A percentile compares a stretch with the other conserved stretches of the same genome.
These are phyloP conservation scores for Drosophila prolongata DNA, from an alignment of 2,888 invertebrate species.

Conservation along the genomic window DNA sequence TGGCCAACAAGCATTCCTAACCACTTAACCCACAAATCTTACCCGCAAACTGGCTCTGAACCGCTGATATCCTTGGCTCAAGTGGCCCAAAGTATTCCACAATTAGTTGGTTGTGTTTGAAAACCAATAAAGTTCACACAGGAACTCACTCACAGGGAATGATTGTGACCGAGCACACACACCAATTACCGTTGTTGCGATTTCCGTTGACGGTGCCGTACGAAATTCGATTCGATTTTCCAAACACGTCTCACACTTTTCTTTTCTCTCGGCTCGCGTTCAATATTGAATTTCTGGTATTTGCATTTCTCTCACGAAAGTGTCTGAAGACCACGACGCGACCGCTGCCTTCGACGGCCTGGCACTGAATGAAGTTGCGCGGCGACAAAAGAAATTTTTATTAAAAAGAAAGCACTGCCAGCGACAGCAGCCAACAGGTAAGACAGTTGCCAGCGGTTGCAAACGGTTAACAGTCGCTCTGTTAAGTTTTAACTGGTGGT, in stretches of 20 bases:
- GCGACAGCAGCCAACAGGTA: slow-evolving; percentile 15
- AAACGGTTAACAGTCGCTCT: slow-evolving; percentile 39
- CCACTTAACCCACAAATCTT: slow-evolving; percentile 45
- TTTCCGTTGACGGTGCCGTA: slow-evolving; percentile 69
- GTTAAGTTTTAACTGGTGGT: slow-evolving; percentile 27
- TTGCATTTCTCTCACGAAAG: slow-evolving; percentile 60
- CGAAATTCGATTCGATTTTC: slow-evolving; percentile 70
- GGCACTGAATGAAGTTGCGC: slow-evolving; percentile 82
- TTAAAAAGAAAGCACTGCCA: slow-evolving; percentile 36
- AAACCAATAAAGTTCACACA: slow-evolving; percentile 39
- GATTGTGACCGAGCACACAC: slow-evolving; percentile 18
- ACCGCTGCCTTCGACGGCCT: slow-evolving; percentile 77
- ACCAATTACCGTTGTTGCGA: slow-evolving; percentile 67
- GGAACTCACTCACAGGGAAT: slow-evolving; percentile 16
- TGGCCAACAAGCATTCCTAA: slow-evolving; percentile 20
- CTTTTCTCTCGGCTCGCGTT: slow-evolving; percentile 50
- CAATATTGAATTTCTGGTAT: slow-evolving; percentile 47
- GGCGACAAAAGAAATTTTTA: slow-evolving; percentile 79
- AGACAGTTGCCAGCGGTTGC: slow-evolving; percentile 11
- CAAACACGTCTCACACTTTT: slow-evolving; percentile 67
- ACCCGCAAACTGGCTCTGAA: slow-evolving; percentile 28
- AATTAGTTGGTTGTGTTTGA: slow-evolving; percentile 19
- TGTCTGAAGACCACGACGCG: slow-evolving; percentile 60
- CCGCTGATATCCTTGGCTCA: slow-evolving; percentile 36
- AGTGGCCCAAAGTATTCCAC: slow-evolving; percentile 15